Evolutionary conservation across 2,797 vertebrate genomes (phyloP).

Genomic region (Halcyon smyrnensis): DNA sequence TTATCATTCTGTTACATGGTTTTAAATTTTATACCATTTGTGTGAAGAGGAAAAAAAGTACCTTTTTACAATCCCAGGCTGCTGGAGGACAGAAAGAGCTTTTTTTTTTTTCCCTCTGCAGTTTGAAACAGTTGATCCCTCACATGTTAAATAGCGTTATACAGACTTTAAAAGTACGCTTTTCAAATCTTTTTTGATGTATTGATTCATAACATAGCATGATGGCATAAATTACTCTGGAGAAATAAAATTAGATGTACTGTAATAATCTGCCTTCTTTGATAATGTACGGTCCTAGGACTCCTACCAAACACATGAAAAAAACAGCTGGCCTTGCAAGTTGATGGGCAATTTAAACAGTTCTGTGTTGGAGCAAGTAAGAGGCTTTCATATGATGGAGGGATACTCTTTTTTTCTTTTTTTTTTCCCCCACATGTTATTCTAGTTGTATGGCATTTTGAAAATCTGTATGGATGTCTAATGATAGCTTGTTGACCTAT

Average conservation of each 20-base stretch:
- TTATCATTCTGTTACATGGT: not conserved
- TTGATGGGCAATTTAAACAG: not conserved
- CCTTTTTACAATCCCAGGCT: not conserved
- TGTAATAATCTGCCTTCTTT: not conserved
- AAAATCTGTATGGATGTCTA: not conserved
- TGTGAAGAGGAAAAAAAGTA: not conserved
- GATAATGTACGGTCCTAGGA: not conserved
- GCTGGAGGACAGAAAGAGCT: not conserved
- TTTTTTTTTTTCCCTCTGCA: fast-evolving
- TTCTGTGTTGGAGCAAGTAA: not conserved
- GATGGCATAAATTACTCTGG: not conserved
- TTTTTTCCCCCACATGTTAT: not conserved
- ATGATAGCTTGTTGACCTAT: not conserved
- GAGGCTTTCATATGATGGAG: not conserved
- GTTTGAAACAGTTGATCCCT: not conserved
- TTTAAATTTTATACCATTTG: not conserved
- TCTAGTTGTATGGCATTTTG: not conserved
- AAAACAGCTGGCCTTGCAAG: not conserved
- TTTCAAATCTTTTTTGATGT: not conserved
- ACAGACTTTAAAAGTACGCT: not conserved
- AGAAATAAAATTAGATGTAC: not conserved
- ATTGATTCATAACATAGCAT: not conserved
- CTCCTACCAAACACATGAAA: not conserved
- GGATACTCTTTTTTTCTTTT: not conserved
- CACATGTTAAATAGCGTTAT: not conserved